Evolutionary conservation across 2,888 invertebrate species (phyloP), one percentile per base, ranked within the genome.

Genomic region (Tridacna crocea): DNA sequence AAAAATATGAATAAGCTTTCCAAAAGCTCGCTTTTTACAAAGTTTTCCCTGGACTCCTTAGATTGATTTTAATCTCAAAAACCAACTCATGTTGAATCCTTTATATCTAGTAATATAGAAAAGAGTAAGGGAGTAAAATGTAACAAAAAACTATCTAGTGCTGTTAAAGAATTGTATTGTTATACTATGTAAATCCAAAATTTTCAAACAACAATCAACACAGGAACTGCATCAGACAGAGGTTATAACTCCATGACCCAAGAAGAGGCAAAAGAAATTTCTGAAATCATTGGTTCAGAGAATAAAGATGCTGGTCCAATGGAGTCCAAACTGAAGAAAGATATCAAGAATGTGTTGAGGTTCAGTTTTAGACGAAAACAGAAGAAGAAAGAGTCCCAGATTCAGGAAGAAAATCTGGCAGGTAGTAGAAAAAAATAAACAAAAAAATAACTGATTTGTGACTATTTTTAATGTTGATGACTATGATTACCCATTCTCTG

Each of bases 161-260:
- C 8, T 36, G 36, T 36, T 36, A 36, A 8, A 36, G 2, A 36
- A 36, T 8, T 8, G n/a, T 36, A 36, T 36, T 36, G 36, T 36
- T 36, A 36, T 36, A 36, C 36, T 8, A 36, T 36, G 8, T 36
- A 36, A 36, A 36, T 8, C 36, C 36, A 36, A 36, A 51, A 51
- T 13, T 51, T 51, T 51, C 51, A 13, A 11, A 11, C 51, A 51
- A 51, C 51, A 51, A 12, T 60, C 6, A 36, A 58, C 84, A 36
- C 90, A 94, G 95, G 94, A 82, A 94, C 94, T 24, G 92, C 93
- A 75, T 95, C 95, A 51, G 95, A 95, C 88, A 91, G 94, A 47
- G 95, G 95, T 19, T 95, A 95, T 89, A 94, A 94, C 83, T 95
- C 95, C 4, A 94, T 95, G 94, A 95, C 94, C 27, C 94, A 94